Conservation (phyloP, 2,888 invertebrate species). For the Panzeria rudis region DNA sequence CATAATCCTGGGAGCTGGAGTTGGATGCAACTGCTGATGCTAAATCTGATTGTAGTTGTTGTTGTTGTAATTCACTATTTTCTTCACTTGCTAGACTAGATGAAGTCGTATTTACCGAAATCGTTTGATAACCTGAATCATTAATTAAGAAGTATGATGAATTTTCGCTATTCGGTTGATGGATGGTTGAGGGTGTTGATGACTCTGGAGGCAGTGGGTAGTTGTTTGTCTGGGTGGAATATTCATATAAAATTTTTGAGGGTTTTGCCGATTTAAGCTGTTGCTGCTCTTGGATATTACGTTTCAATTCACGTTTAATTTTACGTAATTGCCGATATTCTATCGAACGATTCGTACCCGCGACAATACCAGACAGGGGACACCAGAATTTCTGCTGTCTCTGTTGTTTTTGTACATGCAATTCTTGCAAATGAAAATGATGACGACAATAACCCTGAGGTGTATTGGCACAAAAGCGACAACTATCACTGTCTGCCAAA, state of each 20-base stretch:
- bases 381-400: conserved; percentile 70
- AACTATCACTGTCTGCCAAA: conserved; percentile 74
- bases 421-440: conserved; percentile 80
- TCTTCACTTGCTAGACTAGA: conserved; percentile 29
- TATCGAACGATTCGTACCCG: conserved; percentile 72
- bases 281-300: conserved; percentile 76
- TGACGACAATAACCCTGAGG: conserved; percentile 82
- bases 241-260: conserved; percentile 36
- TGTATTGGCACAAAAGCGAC: conserved; percentile 82
- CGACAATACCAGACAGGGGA: conserved; percentile 61
- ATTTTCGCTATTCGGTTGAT: conserved; percentile 21
- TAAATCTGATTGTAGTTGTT: conserved; percentile 14
- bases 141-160: conserved; percentile 39
- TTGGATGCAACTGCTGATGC: not conserved
- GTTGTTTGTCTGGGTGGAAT: not conserved
- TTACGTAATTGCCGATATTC: conserved; percentile 78
- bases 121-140: conserved; percentile 66
- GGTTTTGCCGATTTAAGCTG: conserved; percentile 59
- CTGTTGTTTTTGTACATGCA: conserved; percentile 77
- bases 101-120: conserved; percentile 9
- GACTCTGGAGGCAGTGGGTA: conserved; percentile 10
- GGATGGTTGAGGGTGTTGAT: not conserved
- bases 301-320: conserved; percentile 78
- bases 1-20: conserved; percentile 19
- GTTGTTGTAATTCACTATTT: conserved; percentile 18